Base-by-base conservation (phyloP, 2,113 vertebrate genomes). In the Corythornis vintsioides region DNA sequence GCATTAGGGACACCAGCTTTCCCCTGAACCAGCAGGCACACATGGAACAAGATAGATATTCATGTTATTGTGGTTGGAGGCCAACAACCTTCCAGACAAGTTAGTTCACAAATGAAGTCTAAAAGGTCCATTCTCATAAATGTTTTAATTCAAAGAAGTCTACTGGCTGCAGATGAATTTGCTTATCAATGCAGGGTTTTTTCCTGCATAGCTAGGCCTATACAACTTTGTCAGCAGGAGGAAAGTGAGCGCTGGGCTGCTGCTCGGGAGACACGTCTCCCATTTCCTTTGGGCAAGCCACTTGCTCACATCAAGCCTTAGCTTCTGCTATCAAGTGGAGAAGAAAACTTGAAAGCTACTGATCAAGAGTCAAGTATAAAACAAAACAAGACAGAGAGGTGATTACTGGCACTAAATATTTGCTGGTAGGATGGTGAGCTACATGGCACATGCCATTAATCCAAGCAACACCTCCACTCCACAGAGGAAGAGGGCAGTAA, bases 61-160 rank as follows among this genome's bases (percentile, higher is more conserved):
- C 13, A 22, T 2, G 0, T 17, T 25, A 29, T 1, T 15, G 3
- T 20, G 10, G 21, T 3, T 42, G 22, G 42, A 80, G 43, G 38
- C n/a, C 43, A 81, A 55, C 18, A 13, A 35, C 57, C 40, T 47
- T 70, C 42, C 35, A 75, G 42, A 8, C 1, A 3, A 55, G 47
- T 0, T 0, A 2, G 31, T 55, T 91, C 66, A 55, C 50, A 50
- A 52, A 22, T 11, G 10, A 74, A 73, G 24, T 55, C 72, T 43
- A 60, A 74, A 77, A 59, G 42, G 19, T 74, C 50, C 2, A 1
- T 20, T 64, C 55, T 59, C 28, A 29, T 7, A 8, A 70, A 10
- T 1, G 2, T 24, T 79, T 83, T 60, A 59, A 67, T 31, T 33
- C 31, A n/a, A 60, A 65, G 21, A 64, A 48, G 38, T 33, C 48